Evolutionary conservation across 1,140 invertebrate genomes (phyloP).

Genomic region (Triops cancriformis): DNA sequence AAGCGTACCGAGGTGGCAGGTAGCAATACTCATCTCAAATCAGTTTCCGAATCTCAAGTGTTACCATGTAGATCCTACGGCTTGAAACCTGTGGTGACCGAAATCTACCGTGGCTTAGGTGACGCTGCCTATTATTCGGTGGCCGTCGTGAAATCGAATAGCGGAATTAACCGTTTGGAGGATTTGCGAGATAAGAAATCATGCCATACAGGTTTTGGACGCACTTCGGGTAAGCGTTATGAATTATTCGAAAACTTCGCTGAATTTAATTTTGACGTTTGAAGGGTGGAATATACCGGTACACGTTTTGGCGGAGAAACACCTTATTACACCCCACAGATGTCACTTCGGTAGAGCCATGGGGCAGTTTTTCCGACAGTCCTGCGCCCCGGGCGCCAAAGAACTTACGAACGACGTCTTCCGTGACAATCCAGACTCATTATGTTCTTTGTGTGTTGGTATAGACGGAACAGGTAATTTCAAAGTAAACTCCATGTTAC

Average conservation of each 20-base stretch:
- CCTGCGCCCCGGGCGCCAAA: constrained; percentile 48
- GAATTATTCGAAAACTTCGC: not conserved
- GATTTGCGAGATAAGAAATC: constrained; percentile 58
- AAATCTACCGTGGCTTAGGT: constrained; percentile 44
- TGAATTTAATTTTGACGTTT: constrained; percentile 18
- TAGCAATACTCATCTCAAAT: constrained; percentile 31
- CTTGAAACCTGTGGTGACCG: constrained; percentile 56
- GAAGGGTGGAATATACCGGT: constrained; percentile 48
- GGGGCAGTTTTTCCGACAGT: constrained; percentile 51
- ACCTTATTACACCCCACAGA: constrained; percentile 39
- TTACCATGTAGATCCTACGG: constrained; percentile 46
- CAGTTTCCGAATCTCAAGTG: not conserved
- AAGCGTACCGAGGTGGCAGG: constrained; percentile 47
- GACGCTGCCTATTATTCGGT: constrained; percentile 48
- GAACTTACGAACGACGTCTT: constrained; percentile 30
- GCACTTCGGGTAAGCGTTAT: constrained; percentile 34
- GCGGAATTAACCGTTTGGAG: constrained; percentile 47
- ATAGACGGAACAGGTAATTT: constrained; percentile 31
- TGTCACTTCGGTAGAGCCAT: constrained; percentile 44
- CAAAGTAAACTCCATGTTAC: not conserved
- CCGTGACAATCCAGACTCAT: constrained; percentile 33
- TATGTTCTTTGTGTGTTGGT: constrained; percentile 42
- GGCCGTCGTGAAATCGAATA: constrained; percentile 56
- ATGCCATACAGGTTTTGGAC: constrained; percentile 45
- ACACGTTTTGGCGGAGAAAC: constrained; percentile 40